Conservation (phyloP, 1,140 invertebrate species). For the Eumaeus atala region DNA sequence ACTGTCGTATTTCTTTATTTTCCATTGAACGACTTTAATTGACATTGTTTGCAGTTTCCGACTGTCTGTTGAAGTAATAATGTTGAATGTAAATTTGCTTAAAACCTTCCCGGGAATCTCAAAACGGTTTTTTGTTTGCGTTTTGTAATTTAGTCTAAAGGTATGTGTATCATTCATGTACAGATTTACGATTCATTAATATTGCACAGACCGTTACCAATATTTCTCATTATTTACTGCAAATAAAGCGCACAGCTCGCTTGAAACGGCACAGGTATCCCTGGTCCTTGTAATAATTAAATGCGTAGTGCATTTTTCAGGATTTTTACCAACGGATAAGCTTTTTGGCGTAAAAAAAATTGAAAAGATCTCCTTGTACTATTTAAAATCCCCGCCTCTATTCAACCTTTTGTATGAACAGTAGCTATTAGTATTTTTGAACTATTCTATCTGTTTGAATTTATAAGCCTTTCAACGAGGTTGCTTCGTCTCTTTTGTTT, state of each 20-base stretch:
- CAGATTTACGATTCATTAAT: no score
- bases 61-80: background rate
- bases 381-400: conserved; percentile 3
- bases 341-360: background rate
- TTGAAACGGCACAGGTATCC: background rate
- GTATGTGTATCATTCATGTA: no score
- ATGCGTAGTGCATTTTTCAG: background rate
- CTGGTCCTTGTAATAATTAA: background rate
- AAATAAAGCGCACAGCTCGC: no score
- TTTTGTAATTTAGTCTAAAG: no score
- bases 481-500: conserved; percentile 13
- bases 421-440: conserved; percentile 16
- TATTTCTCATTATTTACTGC: no score
- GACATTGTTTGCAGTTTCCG: background rate
- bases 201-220: no score
- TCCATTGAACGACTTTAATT: conserved; percentile 1
- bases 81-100: no score
- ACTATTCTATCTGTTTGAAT: conserved; percentile 18
- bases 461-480: conserved; percentile 17
- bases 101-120: no score
- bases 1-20: background rate
- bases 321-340: background rate
- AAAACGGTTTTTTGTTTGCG: no score
- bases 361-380: conserved; percentile 6
- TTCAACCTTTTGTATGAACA: conserved; percentile 15